Conservation (phyloP, 2,888 invertebrate genomes). For the Heliconius ethilla region DNA sequence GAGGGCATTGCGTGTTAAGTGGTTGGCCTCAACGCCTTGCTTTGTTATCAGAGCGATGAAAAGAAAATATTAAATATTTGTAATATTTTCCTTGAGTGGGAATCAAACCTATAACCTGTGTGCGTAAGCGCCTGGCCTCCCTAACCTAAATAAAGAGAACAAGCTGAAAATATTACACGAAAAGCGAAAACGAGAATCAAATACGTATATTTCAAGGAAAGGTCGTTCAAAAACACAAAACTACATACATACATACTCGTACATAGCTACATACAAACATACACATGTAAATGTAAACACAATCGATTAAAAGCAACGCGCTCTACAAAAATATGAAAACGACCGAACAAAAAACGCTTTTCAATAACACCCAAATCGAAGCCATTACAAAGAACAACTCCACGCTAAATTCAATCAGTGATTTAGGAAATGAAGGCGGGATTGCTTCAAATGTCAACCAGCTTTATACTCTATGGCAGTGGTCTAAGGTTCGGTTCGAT, state of each 20-base stretch:
- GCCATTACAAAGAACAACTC: slow-evolving; percentile 47
- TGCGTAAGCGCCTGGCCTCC: not conserved
- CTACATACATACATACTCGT: not conserved
- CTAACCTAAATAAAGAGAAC: not conserved
- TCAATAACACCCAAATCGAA: slow-evolving; percentile 43
- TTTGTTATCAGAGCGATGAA: not conserved
- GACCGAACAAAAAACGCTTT: slow-evolving; percentile 29
- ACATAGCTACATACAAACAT: not conserved
- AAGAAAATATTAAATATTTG: not conserved
- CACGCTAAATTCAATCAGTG: slow-evolving; percentile 44
- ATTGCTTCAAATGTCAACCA: slow-evolving; percentile 27
- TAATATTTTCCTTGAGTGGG: no score
- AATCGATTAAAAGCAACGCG: slow-evolving; percentile 13
- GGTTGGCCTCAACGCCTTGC: not conserved
- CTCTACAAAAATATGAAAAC: slow-evolving; percentile 26
- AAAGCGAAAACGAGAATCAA: not conserved
- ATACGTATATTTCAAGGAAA: not conserved
- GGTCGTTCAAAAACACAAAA: not conserved
- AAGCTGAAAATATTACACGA: not conserved
- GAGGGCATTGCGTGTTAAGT: not conserved
- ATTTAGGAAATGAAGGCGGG: slow-evolving; percentile 41
- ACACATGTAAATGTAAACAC: slow-evolving; percentile 5
- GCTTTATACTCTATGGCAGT: slow-evolving; percentile 46
- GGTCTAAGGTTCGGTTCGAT: slow-evolving; percentile 32
- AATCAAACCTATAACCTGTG: no score